These are phyloP conservation scores for Ophion costatus DNA, from an alignment of 2,888 invertebrate genomes.

Conservation along the genomic window DNA sequence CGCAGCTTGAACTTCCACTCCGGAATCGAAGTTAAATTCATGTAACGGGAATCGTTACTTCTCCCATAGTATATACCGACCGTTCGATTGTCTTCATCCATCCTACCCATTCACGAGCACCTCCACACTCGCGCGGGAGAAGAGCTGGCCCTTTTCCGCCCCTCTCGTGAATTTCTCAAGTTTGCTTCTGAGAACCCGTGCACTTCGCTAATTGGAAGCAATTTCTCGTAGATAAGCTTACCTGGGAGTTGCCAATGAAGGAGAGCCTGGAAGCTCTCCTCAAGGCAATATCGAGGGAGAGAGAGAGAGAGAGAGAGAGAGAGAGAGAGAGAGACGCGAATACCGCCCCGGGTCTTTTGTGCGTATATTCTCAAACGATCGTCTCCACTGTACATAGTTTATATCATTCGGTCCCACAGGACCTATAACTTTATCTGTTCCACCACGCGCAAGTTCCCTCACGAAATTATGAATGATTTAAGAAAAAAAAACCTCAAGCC, in stretches of 20 bases:
- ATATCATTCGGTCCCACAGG: slow-evolving; percentile 15
- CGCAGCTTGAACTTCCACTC: slow-evolving; percentile 17
- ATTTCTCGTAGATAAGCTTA: slow-evolving; percentile 63
- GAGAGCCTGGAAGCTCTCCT: slow-evolving; percentile 43
- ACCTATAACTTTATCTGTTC: slow-evolving; percentile 23
- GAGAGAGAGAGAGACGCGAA: slow-evolving; percentile 12
- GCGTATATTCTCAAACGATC: slow-evolving; percentile 38
- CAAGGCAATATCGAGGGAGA: not conserved
- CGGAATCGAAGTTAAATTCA: slow-evolving; percentile 29
- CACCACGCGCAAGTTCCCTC: not conserved
- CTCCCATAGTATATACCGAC: slow-evolving; percentile 3
- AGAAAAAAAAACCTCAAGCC: not conserved
- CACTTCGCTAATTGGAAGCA: slow-evolving; percentile 65
- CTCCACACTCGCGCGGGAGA: not conserved
- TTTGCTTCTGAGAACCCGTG: slow-evolving; percentile 56
- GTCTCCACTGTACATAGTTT: slow-evolving; percentile 15
- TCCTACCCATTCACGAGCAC: slow-evolving; percentile 45
- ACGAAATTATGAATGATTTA: slow-evolving; percentile 15
- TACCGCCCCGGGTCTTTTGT: slow-evolving; percentile 26
- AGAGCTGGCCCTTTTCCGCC: not conserved
- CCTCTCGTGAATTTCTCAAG: slow-evolving; percentile 55
- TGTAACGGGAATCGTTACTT: slow-evolving; percentile 19
- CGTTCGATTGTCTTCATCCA: slow-evolving; percentile 44
- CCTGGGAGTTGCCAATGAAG: slow-evolving; percentile 31
- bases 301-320: slow-evolving; percentile 11